Evolutionary conservation across 2,797 vertebrate genomes (phyloP).

Genomic region (Nannoperca australis): DNA sequence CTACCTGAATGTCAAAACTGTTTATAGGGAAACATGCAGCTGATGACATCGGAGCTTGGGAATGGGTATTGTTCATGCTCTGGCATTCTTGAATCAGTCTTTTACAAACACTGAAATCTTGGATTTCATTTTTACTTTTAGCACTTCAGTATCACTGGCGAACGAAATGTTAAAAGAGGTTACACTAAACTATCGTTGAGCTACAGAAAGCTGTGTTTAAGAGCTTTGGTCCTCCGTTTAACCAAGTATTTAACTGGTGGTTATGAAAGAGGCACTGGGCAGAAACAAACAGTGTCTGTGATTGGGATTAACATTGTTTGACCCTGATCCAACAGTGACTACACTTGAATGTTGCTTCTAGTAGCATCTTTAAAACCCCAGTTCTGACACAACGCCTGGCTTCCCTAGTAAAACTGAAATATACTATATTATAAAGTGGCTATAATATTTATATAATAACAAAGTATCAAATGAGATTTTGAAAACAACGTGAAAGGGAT

Average conservation of each 20-base stretch:
- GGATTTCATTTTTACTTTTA: slow-evolving; percentile 10
- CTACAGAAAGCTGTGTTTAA: slow-evolving; percentile 35
- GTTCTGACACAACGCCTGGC: not conserved
- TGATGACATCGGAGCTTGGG: slow-evolving; percentile 28
- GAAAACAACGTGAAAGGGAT: not conserved
- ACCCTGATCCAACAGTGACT: slow-evolving; percentile 16
- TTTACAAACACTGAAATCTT: slow-evolving; percentile 15
- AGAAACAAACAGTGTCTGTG: slow-evolving; percentile 15
- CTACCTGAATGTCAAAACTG: slow-evolving; percentile 44
- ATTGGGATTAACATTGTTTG: slow-evolving; percentile 31
- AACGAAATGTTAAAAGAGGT: slow-evolving; percentile 11
- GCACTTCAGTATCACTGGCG: not conserved
- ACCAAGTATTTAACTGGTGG: slow-evolving; percentile 21
- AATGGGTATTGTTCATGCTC: slow-evolving; percentile 42
- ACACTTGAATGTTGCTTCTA: slow-evolving; percentile 7
- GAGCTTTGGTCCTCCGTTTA: slow-evolving; percentile 14
- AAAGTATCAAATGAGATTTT: not conserved
- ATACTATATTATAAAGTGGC: not conserved
- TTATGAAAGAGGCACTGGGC: slow-evolving; percentile 25
- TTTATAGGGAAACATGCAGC: slow-evolving; percentile 44
- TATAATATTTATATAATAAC: not conserved
- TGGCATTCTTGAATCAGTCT: slow-evolving; percentile 23
- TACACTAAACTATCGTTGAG: slow-evolving; percentile 23
- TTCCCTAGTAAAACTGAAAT: not conserved
- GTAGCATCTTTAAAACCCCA: not conserved